Evolutionary conservation across 53 echinoderm and acorn worm genomes (phyloP).

Genomic region (Apostichopus leukothele): DNA sequence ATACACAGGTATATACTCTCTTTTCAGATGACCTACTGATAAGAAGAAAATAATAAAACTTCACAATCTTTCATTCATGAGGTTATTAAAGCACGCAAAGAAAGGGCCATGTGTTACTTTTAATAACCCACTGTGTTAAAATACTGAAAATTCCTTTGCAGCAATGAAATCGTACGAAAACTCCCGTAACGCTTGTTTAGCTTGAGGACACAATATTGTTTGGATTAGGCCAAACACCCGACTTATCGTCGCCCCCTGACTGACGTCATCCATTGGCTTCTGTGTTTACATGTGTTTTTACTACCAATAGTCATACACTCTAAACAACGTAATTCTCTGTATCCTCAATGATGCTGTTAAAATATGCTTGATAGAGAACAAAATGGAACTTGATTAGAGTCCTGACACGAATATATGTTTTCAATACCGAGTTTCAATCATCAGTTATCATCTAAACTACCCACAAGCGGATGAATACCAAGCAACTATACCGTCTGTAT

Average conservation of each 20-base stretch:
- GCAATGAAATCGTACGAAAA: slow-evolving; percentile 38
- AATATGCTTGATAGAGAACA: background rate
- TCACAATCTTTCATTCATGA: background rate
- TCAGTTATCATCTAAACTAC: background rate
- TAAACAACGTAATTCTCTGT: slow-evolving; percentile 31
- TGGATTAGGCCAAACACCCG: slow-evolving; percentile 44
- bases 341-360: background rate
- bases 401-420: background rate
- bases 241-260: slow-evolving; percentile 39
- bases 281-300: slow-evolving; percentile 22
- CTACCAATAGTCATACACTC: slow-evolving; percentile 25
- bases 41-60: slow-evolving; percentile 2
- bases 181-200: slow-evolving; percentile 39
- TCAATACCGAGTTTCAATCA: background rate
- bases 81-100: background rate
- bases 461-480: slow-evolving; percentile 20
- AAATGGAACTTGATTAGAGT: background rate
- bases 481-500: slow-evolving; percentile 24
- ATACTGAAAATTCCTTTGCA: slow-evolving; percentile 37
- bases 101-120: background rate
- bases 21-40: background rate
- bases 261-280: slow-evolving; percentile 45
- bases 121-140: slow-evolving; percentile 23
- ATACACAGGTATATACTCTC: background rate
- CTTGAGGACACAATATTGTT: slow-evolving; percentile 50